Conservation (phyloP, 2,888 invertebrate species). For the Mythimna albipuncta region DNA sequence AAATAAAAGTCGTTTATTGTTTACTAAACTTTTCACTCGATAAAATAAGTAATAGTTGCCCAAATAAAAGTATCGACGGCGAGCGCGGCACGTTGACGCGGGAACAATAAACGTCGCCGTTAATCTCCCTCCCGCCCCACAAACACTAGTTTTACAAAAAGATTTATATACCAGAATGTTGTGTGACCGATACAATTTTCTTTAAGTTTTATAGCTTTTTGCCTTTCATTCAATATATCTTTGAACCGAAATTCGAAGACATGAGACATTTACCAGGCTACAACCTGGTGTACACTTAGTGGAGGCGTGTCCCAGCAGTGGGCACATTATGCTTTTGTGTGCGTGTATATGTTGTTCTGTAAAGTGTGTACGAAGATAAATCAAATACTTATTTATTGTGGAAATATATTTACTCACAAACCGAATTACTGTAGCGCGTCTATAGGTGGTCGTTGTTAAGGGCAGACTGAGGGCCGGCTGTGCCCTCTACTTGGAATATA, state of each 20-base stretch:
- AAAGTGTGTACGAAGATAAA: too few relatives aligned
- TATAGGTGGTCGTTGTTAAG: too few relatives aligned
- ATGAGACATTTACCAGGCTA: too few relatives aligned
- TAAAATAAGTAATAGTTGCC: slow-evolving; percentile 35
- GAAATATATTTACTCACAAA: too few relatives aligned
- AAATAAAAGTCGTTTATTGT: slow-evolving; percentile 3
- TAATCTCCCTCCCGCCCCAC: slow-evolving; percentile 52
- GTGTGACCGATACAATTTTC: slow-evolving; percentile 10
- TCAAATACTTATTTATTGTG: too few relatives aligned
- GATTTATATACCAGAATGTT: slow-evolving; percentile 39
- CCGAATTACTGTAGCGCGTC: too few relatives aligned
- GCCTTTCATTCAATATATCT: slow-evolving; percentile 2
- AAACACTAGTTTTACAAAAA: slow-evolving; percentile 37
- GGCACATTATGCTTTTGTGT: too few relatives aligned
- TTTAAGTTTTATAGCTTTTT: background rate
- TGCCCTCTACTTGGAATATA: too few relatives aligned
- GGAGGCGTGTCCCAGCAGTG: background rate
- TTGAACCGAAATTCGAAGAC: background rate
- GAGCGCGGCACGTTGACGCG: slow-evolving; percentile 42
- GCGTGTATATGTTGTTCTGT: too few relatives aligned
- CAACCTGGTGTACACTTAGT: too few relatives aligned
- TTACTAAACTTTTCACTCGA: slow-evolving; percentile 34
- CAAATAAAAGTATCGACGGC: slow-evolving; percentile 49
- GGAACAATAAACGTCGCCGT: slow-evolving; percentile 58
- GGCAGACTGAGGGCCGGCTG: too few relatives aligned